A percentile compares a stretch with the other conserved stretches of the same genome.
Conservation (phyloP, 2,888 invertebrate genomes). For the Philopedon plagiatum region DNA sequence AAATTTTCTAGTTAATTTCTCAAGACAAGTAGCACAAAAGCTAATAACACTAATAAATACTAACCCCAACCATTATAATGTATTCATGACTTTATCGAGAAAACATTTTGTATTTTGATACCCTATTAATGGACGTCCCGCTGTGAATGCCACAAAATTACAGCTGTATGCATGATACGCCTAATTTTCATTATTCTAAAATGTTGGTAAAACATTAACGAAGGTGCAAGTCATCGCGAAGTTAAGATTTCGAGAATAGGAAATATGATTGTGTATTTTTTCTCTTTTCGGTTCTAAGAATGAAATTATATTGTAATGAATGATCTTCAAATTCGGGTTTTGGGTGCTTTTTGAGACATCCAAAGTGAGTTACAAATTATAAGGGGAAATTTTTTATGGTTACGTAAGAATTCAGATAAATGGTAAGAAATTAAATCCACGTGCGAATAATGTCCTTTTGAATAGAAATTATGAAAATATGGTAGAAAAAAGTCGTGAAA, state of each 20-base stretch:
- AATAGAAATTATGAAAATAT: no score
- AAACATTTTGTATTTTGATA: slow-evolving; percentile 43
- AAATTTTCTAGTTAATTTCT: slow-evolving; percentile 40
- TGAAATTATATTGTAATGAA: no score
- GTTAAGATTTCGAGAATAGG: slow-evolving; percentile 7
- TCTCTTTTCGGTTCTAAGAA: no score
- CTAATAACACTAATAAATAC: slow-evolving; percentile 45
- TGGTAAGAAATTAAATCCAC: no score
- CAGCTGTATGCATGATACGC: slow-evolving; percentile 34
- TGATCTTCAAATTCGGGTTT: no score
- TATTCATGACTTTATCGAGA: slow-evolving; percentile 40
- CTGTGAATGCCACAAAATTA: slow-evolving; percentile 27
- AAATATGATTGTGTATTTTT: no score
- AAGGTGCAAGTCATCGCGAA: slow-evolving; percentile 31
- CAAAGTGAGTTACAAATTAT: no score
- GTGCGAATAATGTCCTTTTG: no score
- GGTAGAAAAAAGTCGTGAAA: no score
- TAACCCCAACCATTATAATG: slow-evolving; percentile 20
- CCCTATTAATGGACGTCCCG: slow-evolving; percentile 46
- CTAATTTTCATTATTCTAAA: slow-evolving; percentile 32
- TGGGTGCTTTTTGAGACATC: no score
- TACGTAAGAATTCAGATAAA: no score
- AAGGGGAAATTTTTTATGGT: no score
- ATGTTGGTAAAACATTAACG: slow-evolving; percentile 28
- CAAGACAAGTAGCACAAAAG: slow-evolving; percentile 45